Percentiles rank a stretch among this genome's conserved stretches.
phyloP scores from a whole-genome alignment of 2,888 invertebrate genomes.

The Pterobdella sp. region DNA sequence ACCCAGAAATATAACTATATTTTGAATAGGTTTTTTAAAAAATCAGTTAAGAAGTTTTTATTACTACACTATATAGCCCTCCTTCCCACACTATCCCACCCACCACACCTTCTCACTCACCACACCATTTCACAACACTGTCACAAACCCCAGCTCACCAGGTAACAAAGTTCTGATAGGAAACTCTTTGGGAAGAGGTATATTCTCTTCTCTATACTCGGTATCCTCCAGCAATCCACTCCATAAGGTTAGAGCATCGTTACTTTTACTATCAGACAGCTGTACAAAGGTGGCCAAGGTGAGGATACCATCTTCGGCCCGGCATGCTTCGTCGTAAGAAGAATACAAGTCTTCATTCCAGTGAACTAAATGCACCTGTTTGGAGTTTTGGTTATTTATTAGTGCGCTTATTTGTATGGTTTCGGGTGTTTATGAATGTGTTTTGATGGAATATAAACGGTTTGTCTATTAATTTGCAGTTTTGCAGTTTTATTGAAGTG shows the following conservation, averaged over 20 bases:
- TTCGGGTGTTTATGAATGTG: neutral
- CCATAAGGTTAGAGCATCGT: constrained; percentile 26
- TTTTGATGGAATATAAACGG: no score
- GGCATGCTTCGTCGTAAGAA: constrained; percentile 30
- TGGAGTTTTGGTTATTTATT: neutral
- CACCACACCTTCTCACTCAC: no score
- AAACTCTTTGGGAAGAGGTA: constrained; percentile 29
- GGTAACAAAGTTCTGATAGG: constrained; percentile 28
- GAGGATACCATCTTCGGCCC: constrained; percentile 29
- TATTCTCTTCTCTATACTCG: constrained; percentile 30
- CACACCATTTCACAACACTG: no score
- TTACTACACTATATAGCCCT: no score
- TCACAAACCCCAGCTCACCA: no score
- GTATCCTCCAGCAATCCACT: constrained; percentile 30
- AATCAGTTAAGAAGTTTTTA: no score
- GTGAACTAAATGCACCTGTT: constrained; percentile 32
- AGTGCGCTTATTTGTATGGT: constrained; percentile 3
- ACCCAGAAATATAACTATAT: no score
- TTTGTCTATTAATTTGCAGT: no score
- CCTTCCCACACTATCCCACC: no score
- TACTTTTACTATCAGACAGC: constrained; percentile 29
- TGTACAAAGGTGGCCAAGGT: constrained; percentile 30
- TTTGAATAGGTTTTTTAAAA: no score
- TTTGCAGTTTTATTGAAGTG: no score
- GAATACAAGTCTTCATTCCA: constrained; percentile 32